These are phyloP conservation scores for Scarus forsteni DNA, from an alignment of 2,797 vertebrate genomes.

Conservation along the genomic window DNA sequence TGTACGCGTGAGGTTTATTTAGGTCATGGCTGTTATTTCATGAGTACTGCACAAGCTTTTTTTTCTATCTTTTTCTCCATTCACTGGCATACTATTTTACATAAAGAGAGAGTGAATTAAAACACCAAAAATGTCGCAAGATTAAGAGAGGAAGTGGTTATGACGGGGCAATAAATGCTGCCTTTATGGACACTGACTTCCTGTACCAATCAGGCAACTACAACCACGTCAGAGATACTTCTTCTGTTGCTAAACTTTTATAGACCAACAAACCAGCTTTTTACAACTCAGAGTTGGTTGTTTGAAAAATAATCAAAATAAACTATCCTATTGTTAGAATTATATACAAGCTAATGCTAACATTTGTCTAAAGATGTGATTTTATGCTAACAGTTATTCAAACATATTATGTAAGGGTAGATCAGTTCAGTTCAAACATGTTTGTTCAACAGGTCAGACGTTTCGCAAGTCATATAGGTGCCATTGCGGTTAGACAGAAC, in stretches of 20 bases:
- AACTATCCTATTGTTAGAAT: too few relatives aligned
- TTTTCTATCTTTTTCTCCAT: neutral
- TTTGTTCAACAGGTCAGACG: too few relatives aligned
- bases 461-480: too few relatives aligned
- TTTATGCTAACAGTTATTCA: too few relatives aligned
- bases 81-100: neutral
- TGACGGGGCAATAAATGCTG: neutral
- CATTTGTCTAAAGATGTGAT: neutral
- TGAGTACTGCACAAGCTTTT: neutral
- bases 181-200: neutral
- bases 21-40: neutral
- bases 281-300: too few relatives aligned
- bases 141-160: neutral
- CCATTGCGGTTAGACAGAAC: too few relatives aligned
- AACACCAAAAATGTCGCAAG: neutral
- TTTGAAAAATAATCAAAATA: too few relatives aligned
- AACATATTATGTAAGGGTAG: too few relatives aligned
- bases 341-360: neutral
- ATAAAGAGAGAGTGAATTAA: neutral
- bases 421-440: too few relatives aligned
- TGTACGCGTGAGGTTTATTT: fast-evolving
- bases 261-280: too few relatives aligned
- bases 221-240: neutral
- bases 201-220: neutral
- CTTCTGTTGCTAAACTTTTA: too few relatives aligned